A percentile compares a stretch with the other conserved stretches of the same genome.
Conservation (phyloP, 2,888 invertebrate genomes). For the Eugnorisma glareosa region DNA sequence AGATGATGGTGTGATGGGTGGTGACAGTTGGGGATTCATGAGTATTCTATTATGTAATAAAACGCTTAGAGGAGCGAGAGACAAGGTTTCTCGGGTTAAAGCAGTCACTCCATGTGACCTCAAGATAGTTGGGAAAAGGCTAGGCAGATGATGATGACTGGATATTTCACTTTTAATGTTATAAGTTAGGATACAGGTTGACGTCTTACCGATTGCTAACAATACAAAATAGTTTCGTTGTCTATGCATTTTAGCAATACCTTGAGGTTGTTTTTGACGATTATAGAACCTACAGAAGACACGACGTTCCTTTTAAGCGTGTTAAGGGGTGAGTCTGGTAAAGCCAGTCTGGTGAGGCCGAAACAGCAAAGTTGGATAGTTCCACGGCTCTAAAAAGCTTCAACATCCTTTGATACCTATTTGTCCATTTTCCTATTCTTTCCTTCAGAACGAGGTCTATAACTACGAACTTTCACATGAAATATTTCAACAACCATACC, state of each 20-base stretch:
- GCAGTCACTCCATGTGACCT: too few species aligned
- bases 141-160: too few species aligned
- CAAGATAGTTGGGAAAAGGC: too few species aligned
- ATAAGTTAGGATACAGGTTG: neutral
- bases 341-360: neutral
- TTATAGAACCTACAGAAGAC: neutral
- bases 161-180: neutral
- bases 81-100: too few species aligned
- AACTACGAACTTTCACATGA: neutral
- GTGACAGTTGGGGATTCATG: too few species aligned
- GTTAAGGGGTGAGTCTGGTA: neutral
- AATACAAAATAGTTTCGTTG: neutral
- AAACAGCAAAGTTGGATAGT: neutral
- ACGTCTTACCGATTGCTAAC: neutral
- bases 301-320: neutral
- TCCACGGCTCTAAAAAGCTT: neutral
- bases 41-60: too few species aligned
- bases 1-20: too few species aligned
- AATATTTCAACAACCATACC: neutral
- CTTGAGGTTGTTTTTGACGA: neutral
- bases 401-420: neutral
- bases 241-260: neutral
- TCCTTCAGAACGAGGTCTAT: neutral
- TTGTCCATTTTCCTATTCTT: neutral
- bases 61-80: too few species aligned